Evolutionary conservation across 2,113 vertebrate genomes (phyloP).

Genomic region (Oncorhynchus nerka): DNA sequence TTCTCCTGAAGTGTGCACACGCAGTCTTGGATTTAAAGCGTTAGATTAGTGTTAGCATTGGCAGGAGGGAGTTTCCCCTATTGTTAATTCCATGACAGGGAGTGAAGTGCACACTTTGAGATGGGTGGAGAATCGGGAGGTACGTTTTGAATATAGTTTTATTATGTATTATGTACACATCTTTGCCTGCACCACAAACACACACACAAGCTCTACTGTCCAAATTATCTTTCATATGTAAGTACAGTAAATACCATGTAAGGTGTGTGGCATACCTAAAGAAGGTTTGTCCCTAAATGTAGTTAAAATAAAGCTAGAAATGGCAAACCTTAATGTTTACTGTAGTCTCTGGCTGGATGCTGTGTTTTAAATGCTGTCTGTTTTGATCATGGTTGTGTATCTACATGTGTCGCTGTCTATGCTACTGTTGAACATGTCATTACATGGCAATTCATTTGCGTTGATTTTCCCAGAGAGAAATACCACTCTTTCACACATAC

Average conservation of each 20-base stretch:
- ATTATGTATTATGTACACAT: constrained; percentile 75
- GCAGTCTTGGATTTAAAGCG: no score
- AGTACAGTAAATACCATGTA: constrained; percentile 30
- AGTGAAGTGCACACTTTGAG: no score
- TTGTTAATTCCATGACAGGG: no score
- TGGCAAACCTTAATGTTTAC: neutral
- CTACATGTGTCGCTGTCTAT: neutral
- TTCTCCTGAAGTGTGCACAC: no score
- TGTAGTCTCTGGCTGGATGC: constrained; percentile 9
- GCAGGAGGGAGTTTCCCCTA: no score
- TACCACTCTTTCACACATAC: no score
- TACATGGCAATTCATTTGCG: no score
- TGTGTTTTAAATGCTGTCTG: neutral
- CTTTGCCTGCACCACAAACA: constrained; percentile 8
- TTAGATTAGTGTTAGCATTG: no score
- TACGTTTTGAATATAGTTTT: constrained; percentile 49
- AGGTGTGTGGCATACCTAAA: constrained; percentile 38
- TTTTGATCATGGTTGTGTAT: constrained; percentile 22
- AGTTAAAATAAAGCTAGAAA: constrained; percentile 61
- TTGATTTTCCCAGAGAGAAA: no score
- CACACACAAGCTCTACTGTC: no score
- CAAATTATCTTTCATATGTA: constrained; percentile 45
- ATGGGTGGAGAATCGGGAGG: no score
- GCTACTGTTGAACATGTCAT: neutral
- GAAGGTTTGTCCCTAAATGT: constrained; percentile 29